phyloP scores from a whole-genome alignment of 2,797 vertebrate genomes.

The Ceryle rudis region DNA sequence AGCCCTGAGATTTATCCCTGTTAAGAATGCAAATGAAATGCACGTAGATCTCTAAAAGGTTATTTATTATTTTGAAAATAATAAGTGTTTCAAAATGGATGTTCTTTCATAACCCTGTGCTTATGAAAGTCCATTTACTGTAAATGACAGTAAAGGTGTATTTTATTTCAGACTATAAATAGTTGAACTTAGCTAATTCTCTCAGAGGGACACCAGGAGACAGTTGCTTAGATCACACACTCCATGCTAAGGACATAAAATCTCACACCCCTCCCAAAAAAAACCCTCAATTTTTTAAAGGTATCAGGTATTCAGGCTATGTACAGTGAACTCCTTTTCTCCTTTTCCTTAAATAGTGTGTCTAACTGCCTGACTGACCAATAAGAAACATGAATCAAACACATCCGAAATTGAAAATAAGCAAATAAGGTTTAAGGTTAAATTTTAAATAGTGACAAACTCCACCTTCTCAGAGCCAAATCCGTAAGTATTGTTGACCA shows the following conservation, averaged over 20 bases:
- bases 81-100: constrained; percentile 39
- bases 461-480: neutral
- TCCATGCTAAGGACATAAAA: constrained; percentile 13
- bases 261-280: neutral
- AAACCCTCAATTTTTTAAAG: neutral
- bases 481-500: neutral
- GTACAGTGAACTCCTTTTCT: neutral
- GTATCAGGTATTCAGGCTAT: neutral
- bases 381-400: constrained; percentile 40
- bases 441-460: constrained; percentile 47
- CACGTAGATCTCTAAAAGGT: neutral
- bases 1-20: neutral
- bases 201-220: constrained; percentile 26
- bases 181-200: constrained; percentile 56
- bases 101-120: constrained; percentile 31
- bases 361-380: neutral
- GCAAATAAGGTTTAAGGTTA: constrained; percentile 51
- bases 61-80: constrained; percentile 31
- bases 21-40: constrained; percentile 36
- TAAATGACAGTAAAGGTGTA: constrained; percentile 70
- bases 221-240: constrained; percentile 50
- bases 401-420: constrained; percentile 67
- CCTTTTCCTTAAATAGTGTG: neutral
- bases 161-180: constrained; percentile 65
- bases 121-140: constrained; percentile 70